Evolutionary conservation across 2,113 vertebrate species (phyloP).

Genomic region (Tenrec ecaudatus): DNA sequence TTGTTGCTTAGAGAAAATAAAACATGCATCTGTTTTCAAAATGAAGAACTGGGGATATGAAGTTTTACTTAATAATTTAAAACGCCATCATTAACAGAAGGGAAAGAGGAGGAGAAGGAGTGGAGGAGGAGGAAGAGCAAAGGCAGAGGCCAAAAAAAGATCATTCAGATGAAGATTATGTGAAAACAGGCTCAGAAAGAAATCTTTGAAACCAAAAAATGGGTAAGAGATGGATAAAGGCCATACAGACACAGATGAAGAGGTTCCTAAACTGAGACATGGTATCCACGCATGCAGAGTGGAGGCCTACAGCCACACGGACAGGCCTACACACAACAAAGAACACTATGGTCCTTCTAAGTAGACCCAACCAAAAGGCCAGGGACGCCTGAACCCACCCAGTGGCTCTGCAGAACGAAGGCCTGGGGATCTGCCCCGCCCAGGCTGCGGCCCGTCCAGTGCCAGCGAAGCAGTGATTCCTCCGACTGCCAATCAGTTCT

Average conservation of each 20-base stretch:
- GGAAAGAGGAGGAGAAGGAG: neutral
- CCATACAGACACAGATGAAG: neutral
- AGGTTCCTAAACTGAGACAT: neutral
- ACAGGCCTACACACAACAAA: no score
- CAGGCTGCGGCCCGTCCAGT: no score
- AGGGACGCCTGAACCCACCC: no score
- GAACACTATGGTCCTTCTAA: no score
- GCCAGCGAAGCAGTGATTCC: no score
- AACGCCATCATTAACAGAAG: neutral
- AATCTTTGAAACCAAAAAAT: neutral
- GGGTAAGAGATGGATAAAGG: neutral
- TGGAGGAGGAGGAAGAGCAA: neutral
- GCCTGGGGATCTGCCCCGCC: no score
- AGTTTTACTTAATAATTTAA: neutral
- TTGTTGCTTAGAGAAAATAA: neutral
- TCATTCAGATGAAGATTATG: neutral
- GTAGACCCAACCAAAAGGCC: no score
- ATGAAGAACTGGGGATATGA: neutral
- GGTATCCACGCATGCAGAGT: no score
- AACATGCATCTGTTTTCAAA: neutral
- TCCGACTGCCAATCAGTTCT: no score
- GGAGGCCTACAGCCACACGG: neutral
- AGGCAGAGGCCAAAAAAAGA: neutral
- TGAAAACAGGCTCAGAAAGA: neutral
- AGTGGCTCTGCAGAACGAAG: no score